Conservation (phyloP, 2,113 vertebrate species). For the Charina bottae region DNA sequence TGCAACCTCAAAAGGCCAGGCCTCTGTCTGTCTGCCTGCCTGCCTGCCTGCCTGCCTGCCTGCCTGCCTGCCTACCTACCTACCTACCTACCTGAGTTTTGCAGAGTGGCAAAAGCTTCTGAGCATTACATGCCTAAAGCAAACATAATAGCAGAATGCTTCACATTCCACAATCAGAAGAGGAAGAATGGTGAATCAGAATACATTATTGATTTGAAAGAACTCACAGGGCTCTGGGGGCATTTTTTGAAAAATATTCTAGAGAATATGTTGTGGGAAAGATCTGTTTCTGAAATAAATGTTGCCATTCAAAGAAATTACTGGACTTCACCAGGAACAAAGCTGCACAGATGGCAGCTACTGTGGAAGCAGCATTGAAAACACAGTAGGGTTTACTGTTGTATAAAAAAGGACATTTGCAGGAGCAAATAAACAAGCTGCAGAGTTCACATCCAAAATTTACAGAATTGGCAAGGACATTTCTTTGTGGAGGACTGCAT, state of each 20-base stretch:
- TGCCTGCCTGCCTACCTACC: too few relatives aligned
- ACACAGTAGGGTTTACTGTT: background rate
- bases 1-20: background rate
- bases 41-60: too few relatives aligned
- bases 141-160: background rate
- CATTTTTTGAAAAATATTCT: background rate
- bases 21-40: too few relatives aligned
- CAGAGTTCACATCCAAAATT: background rate
- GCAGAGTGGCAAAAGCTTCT: background rate
- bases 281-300: background rate
- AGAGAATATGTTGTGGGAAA: background rate
- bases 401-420: background rate
- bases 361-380: background rate
- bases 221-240: background rate
- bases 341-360: background rate
- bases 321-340: background rate
- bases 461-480: background rate
- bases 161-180: background rate
- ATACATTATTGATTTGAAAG: background rate
- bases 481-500: background rate
- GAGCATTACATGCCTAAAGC: background rate
- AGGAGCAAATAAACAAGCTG: background rate
- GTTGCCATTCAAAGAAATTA: background rate
- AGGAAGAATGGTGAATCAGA: background rate
- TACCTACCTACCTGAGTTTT: background rate